Conservation (phyloP, 2,797 vertebrate species). For the Xenops minutus region DNA sequence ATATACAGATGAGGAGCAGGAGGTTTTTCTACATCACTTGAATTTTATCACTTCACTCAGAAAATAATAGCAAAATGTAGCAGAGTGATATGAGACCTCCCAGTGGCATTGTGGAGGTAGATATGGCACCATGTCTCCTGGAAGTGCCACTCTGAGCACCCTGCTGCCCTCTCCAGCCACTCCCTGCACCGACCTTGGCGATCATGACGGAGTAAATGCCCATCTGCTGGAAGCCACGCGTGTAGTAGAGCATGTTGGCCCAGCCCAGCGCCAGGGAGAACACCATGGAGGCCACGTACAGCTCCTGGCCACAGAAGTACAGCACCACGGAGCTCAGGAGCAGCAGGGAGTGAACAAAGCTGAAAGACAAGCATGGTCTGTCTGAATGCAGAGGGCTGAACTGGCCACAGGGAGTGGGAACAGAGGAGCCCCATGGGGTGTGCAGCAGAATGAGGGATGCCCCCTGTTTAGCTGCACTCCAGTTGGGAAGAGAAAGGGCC, state of each 20-base stretch:
- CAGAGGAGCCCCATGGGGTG: background rate
- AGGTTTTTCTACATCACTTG: background rate
- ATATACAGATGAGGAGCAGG: background rate
- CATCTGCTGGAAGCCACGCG: slow-evolving; percentile 88
- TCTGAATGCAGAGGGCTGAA: background rate
- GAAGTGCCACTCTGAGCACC: background rate
- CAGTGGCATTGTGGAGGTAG: background rate
- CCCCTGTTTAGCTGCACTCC: background rate
- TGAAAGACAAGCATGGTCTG: slow-evolving; percentile 48
- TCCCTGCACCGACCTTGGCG: slow-evolving; percentile 84
- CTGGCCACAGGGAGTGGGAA: background rate
- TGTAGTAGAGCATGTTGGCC: slow-evolving; percentile 93
- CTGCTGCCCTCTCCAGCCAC: background rate
- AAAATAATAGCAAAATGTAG: background rate
- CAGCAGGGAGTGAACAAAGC: slow-evolving; percentile 87
- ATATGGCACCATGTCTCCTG: background rate
- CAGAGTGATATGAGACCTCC: background rate
- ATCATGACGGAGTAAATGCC: slow-evolving; percentile 97
- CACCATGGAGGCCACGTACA: slow-evolving; percentile 88
- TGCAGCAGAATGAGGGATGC: background rate
- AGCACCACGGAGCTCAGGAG: slow-evolving; percentile 78
- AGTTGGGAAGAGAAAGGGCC: background rate
- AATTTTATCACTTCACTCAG: background rate
- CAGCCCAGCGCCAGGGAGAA: slow-evolving; percentile 90
- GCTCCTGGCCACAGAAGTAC: slow-evolving; percentile 71